Percentiles rank a stretch among this genome's conserved stretches.
phyloP scores from a whole-genome alignment of 2,113 vertebrate species.

The Callorhinus ursinus region DNA sequence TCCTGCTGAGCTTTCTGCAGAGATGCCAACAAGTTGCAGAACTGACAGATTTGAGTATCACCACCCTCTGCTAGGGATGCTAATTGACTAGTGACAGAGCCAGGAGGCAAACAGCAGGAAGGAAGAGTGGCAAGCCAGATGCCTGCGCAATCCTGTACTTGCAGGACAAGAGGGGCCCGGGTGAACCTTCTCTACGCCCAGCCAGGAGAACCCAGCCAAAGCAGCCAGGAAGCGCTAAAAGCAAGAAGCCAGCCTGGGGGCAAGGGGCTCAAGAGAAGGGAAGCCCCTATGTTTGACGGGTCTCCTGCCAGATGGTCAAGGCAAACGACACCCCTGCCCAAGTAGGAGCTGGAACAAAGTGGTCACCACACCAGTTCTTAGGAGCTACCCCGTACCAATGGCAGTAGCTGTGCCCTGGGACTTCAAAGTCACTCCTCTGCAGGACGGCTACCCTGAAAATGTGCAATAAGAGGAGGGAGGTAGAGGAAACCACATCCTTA shows the following conservation, averaged over 20 bases:
- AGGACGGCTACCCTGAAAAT: not conserved
- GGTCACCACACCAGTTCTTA: not conserved
- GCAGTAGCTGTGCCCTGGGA: not conserved
- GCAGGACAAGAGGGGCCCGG: not conserved
- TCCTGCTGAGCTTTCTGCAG: not conserved
- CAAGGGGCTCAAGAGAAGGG: too few species aligned
- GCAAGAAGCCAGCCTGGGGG: not conserved
- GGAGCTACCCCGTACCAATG: not conserved
- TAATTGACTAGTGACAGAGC: conserved; percentile 19
- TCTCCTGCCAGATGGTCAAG: not conserved
- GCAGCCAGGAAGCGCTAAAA: not conserved
- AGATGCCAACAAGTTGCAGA: conserved; percentile 33
- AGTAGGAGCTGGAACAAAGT: not conserved
- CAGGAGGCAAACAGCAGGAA: conserved; percentile 1
- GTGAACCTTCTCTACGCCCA: not conserved
- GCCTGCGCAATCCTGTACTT: not conserved
- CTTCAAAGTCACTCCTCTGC: not conserved
- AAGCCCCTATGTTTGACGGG: not conserved
- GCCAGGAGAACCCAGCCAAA: not conserved
- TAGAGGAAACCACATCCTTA: not conserved
- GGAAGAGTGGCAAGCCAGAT: not conserved
- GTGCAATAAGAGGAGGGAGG: not conserved
- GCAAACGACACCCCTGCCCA: not conserved
- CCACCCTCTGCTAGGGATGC: conserved; percentile 11
- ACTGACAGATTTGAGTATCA: conserved; percentile 28